Percentiles rank a stretch among this genome's conserved stretches.
Conservation (phyloP, 2,888 invertebrate species). For the Tineola bisselliella region DNA sequence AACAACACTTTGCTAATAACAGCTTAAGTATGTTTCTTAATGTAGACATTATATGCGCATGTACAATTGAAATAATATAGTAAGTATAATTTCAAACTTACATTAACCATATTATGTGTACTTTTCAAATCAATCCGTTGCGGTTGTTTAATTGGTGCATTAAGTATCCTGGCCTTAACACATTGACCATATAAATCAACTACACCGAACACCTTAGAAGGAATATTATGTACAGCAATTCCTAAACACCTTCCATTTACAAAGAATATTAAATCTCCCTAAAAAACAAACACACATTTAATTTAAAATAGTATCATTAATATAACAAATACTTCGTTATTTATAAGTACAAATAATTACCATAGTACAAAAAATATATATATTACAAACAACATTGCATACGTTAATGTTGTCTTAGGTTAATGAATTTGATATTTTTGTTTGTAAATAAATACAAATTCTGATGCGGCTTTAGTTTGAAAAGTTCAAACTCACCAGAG, state of each 20-base stretch:
- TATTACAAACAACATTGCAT: too few species aligned
- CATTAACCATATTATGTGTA: not conserved
- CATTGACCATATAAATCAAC: constrained; percentile 95
- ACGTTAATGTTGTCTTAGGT: too few species aligned
- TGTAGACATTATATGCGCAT: too few species aligned
- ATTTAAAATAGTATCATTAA: not conserved
- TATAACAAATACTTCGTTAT: too few species aligned
- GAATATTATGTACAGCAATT: constrained; percentile 82
- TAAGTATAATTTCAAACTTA: not conserved
- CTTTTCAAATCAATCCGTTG: not conserved
- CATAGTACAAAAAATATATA: too few species aligned
- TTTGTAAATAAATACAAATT: too few species aligned
- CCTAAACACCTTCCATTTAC: constrained; percentile 91
- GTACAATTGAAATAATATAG: not conserved
- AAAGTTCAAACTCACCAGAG: constrained; percentile 71
- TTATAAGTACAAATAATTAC: too few species aligned
- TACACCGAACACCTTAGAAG: constrained; percentile 86
- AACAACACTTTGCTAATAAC: too few species aligned
- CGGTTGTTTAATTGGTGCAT: not conserved
- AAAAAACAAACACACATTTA: constrained; percentile 19
- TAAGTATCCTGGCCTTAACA: constrained; percentile 79
- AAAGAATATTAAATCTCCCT: constrained; percentile 87
- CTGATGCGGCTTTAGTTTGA: too few species aligned
- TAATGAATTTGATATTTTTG: too few species aligned
- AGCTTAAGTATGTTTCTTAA: too few species aligned